Conservation (phyloP, 2,113 vertebrate species). For the Aphyosemion australe region DNA sequence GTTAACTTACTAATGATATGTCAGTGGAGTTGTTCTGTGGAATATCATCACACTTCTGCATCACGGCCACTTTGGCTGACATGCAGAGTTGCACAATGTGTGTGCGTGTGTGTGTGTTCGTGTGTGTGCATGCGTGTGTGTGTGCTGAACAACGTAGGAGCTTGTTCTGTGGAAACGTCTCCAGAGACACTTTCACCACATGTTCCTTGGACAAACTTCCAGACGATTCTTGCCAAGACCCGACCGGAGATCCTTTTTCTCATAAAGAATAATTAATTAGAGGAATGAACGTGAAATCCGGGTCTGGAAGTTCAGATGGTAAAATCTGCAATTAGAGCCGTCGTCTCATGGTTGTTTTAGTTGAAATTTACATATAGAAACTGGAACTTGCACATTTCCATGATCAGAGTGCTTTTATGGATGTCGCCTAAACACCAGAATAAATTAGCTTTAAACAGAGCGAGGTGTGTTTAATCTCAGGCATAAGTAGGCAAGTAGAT, state of each 20-base stretch:
- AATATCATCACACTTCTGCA: background rate
- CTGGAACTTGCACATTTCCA: no score
- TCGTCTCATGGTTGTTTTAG: no score
- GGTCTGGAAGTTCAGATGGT: background rate
- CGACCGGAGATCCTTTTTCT: constrained; percentile 36
- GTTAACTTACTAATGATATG: background rate
- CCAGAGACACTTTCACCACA: constrained; percentile 14
- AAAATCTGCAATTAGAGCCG: no score
- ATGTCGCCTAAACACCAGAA: no score
- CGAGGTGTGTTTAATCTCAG: no score
- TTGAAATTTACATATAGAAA: no score
- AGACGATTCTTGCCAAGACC: constrained; percentile 36
- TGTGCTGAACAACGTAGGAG: background rate
- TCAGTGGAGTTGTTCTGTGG: background rate
- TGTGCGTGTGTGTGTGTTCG: background rate
- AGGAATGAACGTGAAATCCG: background rate
- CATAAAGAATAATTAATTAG: constrained; percentile 52
- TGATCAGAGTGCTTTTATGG: no score
- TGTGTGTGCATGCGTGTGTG: background rate
- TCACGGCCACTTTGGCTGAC: background rate
- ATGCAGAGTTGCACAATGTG: constrained; percentile 28
- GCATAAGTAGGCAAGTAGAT: no score
- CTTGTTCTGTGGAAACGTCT: constrained; percentile 40
- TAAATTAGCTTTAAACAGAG: no score
- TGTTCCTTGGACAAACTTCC: constrained; percentile 32